Evolutionary conservation across 2,888 invertebrate species (phyloP).

Genomic region (Luperina testacea): DNA sequence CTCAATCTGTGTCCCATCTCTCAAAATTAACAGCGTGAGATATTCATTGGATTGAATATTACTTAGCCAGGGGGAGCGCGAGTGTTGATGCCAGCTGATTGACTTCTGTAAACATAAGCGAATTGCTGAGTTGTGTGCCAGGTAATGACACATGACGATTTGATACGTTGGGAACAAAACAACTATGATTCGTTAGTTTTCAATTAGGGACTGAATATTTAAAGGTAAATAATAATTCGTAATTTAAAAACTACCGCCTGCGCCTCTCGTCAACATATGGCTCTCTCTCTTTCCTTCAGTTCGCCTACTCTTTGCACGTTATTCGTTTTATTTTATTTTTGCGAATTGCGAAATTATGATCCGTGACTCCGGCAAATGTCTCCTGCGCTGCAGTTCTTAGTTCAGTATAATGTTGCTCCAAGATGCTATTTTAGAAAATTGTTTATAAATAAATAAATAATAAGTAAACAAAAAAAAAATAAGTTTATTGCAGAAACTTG

Average conservation of each 20-base stretch:
- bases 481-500: no score
- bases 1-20: neutral
- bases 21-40: constrained; percentile 68
- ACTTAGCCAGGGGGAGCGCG: constrained; percentile 54
- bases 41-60: constrained; percentile 69
- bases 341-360: no score
- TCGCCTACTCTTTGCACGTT: neutral
- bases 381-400: no score
- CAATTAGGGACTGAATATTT: neutral
- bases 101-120: constrained; percentile 64
- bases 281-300: neutral
- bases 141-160: constrained; percentile 22
- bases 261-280: neutral
- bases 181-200: constrained; percentile 1
- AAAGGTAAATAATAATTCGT: neutral
- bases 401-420: neutral
- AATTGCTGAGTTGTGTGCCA: constrained; percentile 14
- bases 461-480: no score
- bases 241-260: neutral
- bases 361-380: no score
- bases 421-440: neutral
- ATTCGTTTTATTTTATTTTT: neutral
- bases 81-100: constrained; percentile 68
- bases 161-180: constrained; percentile 13
- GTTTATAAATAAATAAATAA: no score